Evolutionary conservation across 2,888 invertebrate genomes (phyloP).

Genomic region (Sarcophaga caerulescens): DNA sequence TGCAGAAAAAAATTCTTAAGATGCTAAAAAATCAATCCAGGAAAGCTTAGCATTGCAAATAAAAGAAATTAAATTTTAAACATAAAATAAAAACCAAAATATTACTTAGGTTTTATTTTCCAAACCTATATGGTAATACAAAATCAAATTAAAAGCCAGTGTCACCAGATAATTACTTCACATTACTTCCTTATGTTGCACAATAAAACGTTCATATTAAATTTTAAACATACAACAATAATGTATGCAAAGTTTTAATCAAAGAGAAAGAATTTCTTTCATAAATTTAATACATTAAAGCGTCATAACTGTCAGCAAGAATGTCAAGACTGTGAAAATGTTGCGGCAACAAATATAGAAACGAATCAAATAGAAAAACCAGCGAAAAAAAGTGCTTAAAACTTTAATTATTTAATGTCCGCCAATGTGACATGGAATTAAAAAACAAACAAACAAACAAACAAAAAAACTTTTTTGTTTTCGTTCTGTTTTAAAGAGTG

Average conservation of each 20-base stretch:
- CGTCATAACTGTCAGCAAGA: conserved; percentile 30
- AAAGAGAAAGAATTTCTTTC: conserved; percentile 2
- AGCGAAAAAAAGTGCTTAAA: not conserved
- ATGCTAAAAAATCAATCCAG: too few relatives aligned
- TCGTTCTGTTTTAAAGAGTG: not conserved
- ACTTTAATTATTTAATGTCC: conserved; percentile 58
- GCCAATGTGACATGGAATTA: conserved; percentile 48
- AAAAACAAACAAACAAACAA: conserved; percentile 6
- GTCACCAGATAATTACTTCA: too few relatives aligned
- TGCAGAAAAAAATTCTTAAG: too few relatives aligned
- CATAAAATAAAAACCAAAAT: too few relatives aligned
- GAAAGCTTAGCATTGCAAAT: too few relatives aligned
- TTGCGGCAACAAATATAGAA: conserved; percentile 11
- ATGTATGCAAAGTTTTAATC: not conserved
- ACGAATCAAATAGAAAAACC: not conserved
- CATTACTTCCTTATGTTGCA: too few relatives aligned
- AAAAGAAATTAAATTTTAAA: too few relatives aligned
- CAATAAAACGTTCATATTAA: too few relatives aligned
- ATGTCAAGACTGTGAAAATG: conserved; percentile 36
- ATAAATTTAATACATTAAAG: conserved; percentile 25
- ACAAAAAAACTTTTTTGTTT: not conserved
- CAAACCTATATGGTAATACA: too few relatives aligned
- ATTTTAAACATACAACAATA: too few relatives aligned
- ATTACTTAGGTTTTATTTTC: too few relatives aligned
- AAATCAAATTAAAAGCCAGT: too few relatives aligned